Evolutionary conservation across 2,113 vertebrate genomes (phyloP), one percentile per base, ranked within the genome.

Genomic region (Sterna hirundo): DNA sequence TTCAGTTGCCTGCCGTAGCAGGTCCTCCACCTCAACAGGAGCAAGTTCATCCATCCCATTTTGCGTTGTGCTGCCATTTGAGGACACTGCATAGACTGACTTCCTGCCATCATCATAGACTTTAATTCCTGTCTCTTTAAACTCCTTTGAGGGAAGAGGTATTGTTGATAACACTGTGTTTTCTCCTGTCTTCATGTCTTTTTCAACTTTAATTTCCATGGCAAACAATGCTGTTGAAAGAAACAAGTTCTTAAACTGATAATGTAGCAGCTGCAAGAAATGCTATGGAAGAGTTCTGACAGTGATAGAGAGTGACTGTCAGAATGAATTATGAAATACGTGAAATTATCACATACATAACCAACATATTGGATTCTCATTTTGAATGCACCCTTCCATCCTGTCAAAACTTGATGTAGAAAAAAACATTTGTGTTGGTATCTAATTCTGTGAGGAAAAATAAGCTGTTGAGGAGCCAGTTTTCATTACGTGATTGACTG

Each of bases 121-220:
- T 97, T 99, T 99, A 74, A 99, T 87, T 38, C 99, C 99, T 57
- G 97, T 97, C 34, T 98, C 97, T 91, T 97, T 97, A 71, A 99
- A 97, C 64, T 98, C 98, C 60, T 99, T 98, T 12, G 99, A 98
- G 9, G 98, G 98, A 92, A 99, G 95, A 30, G 98, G 98, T 57
- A 98, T 98, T n/a, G 98, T 98, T 36, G 99, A 99, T 42, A 99
- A 97, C n/a, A 99, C 99, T 25, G 98, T 98, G 74, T 98, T 99
- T 96, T 98, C 98, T 26, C 99, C 99, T 14, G 99, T 99, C 95
- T 98, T 99, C 93, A 98, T 97, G 92, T 99, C 98, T 90, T 98
- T 99, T 97, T 99, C 98, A 76, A 99, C 99, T 95, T 98, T 99
- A 91, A 99, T 99, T 98, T 99, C 99, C 98, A 99, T 99, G 18